Conservation (phyloP, 1,140 invertebrate species). For the Atta texana region DNA sequence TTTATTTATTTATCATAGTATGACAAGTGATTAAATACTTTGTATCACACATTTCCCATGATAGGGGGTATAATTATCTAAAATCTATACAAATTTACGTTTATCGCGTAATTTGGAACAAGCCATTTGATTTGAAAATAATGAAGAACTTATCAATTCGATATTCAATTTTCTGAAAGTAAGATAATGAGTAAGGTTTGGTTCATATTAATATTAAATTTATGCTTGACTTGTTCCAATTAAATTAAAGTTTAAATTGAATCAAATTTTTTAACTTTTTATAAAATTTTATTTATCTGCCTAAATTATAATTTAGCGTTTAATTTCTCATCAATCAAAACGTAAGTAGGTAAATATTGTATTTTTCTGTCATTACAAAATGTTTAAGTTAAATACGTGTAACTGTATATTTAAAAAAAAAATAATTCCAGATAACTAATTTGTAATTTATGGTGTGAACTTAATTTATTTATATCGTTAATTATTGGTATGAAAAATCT, state of each 20-base stretch:
- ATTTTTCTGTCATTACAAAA: not conserved
- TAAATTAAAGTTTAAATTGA: not conserved
- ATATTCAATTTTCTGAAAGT: not conserved
- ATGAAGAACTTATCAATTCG: conserved; percentile 14
- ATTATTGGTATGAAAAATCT: not conserved
- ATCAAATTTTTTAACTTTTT: not conserved
- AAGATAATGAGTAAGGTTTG: conserved; percentile 6
- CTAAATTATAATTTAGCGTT: not conserved
- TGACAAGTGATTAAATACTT: conserved; percentile 49
- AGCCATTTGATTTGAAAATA: conserved; percentile 17
- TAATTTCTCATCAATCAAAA: not conserved
- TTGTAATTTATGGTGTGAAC: not conserved
- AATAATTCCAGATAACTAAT: not conserved
- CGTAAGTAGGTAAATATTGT: not conserved
- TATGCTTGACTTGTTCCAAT: not conserved
- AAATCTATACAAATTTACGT: conserved; percentile 20
- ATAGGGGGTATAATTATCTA: conserved; percentile 20
- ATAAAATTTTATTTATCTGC: not conserved
- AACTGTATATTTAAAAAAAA: not conserved
- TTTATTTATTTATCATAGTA: conserved; percentile 25
- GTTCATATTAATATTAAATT: not conserved
- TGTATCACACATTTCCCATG: conserved; percentile 13
- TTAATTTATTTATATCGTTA: not conserved
- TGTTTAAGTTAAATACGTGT: not conserved
- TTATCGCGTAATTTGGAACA: conserved; percentile 28